Evolutionary conservation across 2,797 vertebrate genomes (phyloP).

Genomic region (Mycteria americana): DNA sequence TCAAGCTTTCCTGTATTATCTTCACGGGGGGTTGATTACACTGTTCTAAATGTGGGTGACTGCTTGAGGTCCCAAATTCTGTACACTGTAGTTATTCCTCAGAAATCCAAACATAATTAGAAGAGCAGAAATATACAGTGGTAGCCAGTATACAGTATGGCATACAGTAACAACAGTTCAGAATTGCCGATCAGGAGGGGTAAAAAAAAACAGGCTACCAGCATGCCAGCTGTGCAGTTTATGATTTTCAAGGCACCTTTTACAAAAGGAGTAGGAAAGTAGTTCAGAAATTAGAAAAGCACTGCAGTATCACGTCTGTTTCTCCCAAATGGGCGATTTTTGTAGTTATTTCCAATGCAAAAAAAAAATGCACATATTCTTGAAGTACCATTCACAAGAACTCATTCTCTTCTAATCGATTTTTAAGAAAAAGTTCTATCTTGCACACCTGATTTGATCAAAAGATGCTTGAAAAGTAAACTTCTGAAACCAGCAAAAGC

Average conservation of each 20-base stretch:
- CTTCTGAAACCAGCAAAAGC: neutral
- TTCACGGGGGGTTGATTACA: constrained; percentile 1
- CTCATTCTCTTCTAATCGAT: neutral
- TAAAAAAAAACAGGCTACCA: neutral
- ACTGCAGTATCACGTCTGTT: neutral
- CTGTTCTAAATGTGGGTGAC: neutral
- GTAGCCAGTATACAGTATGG: neutral
- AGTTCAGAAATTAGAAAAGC: neutral
- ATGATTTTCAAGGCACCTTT: neutral
- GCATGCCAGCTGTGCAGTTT: neutral
- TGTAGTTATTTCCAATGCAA: neutral
- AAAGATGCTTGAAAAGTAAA: neutral
- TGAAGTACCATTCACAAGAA: neutral
- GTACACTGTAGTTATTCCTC: neutral
- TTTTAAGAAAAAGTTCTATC: neutral
- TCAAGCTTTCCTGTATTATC: constrained; percentile 22
- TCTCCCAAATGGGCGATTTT: neutral
- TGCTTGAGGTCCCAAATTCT: neutral
- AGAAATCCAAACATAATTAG: neutral
- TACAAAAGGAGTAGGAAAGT: neutral
- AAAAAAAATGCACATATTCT: neutral
- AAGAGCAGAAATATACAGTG: neutral
- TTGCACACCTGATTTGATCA: neutral
- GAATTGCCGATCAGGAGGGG: neutral
- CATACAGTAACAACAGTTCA: neutral